These are phyloP conservation scores for Macrosteles quadrilineatus DNA, from an alignment of 1,140 invertebrate genomes.

Conservation along the genomic window DNA sequence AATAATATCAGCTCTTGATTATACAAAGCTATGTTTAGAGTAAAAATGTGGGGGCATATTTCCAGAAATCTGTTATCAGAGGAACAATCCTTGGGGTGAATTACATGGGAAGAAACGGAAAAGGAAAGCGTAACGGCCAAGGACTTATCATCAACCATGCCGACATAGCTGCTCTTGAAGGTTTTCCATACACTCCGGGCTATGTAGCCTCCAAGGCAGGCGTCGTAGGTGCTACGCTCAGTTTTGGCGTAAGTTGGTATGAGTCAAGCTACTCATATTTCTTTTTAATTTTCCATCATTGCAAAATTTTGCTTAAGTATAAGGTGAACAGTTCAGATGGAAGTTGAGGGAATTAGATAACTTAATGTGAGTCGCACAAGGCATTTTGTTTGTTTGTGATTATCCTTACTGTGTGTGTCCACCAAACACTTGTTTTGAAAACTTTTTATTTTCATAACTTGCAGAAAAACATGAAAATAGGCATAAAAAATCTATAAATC, in stretches of 20 bases:
- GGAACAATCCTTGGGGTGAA: constrained; percentile 66
- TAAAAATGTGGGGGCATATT: constrained; percentile 24
- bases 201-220: constrained; percentile 75
- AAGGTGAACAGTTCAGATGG: constrained; percentile 27
- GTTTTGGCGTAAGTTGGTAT: constrained; percentile 59
- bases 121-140: constrained; percentile 60
- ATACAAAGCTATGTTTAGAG: too few relatives aligned
- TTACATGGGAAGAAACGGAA: constrained; percentile 66
- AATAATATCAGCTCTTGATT: too few relatives aligned
- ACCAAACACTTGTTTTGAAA: too few relatives aligned
- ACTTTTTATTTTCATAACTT: too few relatives aligned
- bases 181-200: constrained; percentile 66
- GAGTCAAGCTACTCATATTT: too few relatives aligned
- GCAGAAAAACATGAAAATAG: too few relatives aligned
- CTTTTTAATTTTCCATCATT: too few relatives aligned
- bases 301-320: too few relatives aligned
- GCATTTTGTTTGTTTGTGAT: too few relatives aligned
- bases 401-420: too few relatives aligned
- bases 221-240: constrained; percentile 67
- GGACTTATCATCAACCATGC: constrained; percentile 63
- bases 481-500: too few relatives aligned
- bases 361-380: constrained; percentile 35
- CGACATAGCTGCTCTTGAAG: constrained; percentile 61
- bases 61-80: constrained; percentile 68
- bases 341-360: neutral